Evolutionary conservation across 2,888 invertebrate genomes (phyloP).

Genomic region (Tetanocera ferruginea): DNA sequence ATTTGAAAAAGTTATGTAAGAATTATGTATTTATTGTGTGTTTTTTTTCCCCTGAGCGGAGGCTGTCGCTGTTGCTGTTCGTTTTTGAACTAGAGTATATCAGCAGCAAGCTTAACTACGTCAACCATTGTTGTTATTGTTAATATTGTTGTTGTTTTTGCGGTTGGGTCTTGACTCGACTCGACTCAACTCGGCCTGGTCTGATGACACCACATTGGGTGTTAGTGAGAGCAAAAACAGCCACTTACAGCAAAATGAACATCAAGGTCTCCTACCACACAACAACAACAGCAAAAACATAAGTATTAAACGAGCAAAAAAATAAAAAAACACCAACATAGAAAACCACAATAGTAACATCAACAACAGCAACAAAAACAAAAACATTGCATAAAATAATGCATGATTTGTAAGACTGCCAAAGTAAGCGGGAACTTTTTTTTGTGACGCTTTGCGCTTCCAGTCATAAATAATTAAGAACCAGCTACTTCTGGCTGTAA

Average conservation of each 20-base stretch:
- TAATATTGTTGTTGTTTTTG: background rate
- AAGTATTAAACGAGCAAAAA: background rate
- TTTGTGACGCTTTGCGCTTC: slow-evolving; percentile 3
- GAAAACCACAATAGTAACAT: background rate
- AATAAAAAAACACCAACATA: background rate
- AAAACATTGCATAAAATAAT: slow-evolving; percentile 22
- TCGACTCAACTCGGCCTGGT: background rate
- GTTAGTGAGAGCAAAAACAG: slow-evolving; percentile 8
- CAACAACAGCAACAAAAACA: background rate
- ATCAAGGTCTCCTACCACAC: slow-evolving; percentile 8
- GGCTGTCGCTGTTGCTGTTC: slow-evolving; percentile 29
- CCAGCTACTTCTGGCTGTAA: slow-evolving; percentile 19
- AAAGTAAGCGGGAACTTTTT: slow-evolving; percentile 2
- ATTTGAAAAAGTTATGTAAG: slow-evolving; percentile 33
- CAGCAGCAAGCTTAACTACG: slow-evolving; percentile 13
- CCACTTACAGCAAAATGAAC: slow-evolving; percentile 16
- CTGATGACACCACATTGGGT: background rate
- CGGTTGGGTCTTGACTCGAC: background rate
- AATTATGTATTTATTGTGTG: slow-evolving; percentile 7
- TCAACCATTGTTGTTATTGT: slow-evolving; percentile 10
- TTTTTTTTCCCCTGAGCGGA: background rate
- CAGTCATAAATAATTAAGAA: slow-evolving; percentile 22
- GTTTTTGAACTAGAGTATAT: background rate
- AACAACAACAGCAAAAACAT: background rate
- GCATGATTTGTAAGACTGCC: slow-evolving; percentile 27